phyloP scores from a whole-genome alignment of 2,888 invertebrate genomes.

The Omphaloscelis lunosa region DNA sequence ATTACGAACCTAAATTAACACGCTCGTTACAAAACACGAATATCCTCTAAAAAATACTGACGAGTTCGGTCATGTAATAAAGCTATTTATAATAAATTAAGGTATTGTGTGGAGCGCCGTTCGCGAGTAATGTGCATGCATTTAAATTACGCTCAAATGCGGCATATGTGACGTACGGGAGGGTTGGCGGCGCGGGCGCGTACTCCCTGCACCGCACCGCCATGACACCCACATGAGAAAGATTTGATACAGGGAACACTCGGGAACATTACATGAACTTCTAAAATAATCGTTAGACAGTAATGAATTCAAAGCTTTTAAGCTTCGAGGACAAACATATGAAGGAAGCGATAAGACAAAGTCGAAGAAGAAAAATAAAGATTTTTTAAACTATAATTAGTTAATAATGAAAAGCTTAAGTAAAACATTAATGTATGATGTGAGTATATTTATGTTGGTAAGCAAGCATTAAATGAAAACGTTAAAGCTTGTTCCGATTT shows the following conservation, averaged over 20 bases:
- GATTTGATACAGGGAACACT: slow-evolving; percentile 36
- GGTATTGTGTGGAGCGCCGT: slow-evolving; percentile 77
- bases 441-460: slow-evolving; percentile 24
- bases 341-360: background rate
- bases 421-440: slow-evolving; percentile 34
- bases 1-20: slow-evolving; percentile 19
- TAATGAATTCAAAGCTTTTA: slow-evolving; percentile 22
- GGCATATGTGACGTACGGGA: slow-evolving; percentile 67
- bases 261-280: slow-evolving; percentile 15
- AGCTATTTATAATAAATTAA: slow-evolving; percentile 84
- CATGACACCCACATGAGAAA: slow-evolving; percentile 65
- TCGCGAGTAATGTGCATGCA: slow-evolving; percentile 84
- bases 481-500: slow-evolving; percentile 79
- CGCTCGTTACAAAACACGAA: slow-evolving; percentile 34
- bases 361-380: background rate
- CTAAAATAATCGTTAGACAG: slow-evolving; percentile 20
- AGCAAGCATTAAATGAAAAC: slow-evolving; percentile 70
- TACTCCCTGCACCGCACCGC: slow-evolving; percentile 29
- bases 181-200: slow-evolving; percentile 54
- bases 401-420: slow-evolving; percentile 23
- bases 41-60: slow-evolving; percentile 56
- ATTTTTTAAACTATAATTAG: slow-evolving; percentile 22
- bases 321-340: background rate
- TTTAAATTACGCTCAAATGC: slow-evolving; percentile 86
- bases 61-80: slow-evolving; percentile 73